Percentiles rank a stretch among this genome's conserved stretches.
These are phyloP conservation scores for Etheostoma nigrum DNA, from an alignment of 2,797 vertebrate species.

Conservation along the genomic window DNA sequence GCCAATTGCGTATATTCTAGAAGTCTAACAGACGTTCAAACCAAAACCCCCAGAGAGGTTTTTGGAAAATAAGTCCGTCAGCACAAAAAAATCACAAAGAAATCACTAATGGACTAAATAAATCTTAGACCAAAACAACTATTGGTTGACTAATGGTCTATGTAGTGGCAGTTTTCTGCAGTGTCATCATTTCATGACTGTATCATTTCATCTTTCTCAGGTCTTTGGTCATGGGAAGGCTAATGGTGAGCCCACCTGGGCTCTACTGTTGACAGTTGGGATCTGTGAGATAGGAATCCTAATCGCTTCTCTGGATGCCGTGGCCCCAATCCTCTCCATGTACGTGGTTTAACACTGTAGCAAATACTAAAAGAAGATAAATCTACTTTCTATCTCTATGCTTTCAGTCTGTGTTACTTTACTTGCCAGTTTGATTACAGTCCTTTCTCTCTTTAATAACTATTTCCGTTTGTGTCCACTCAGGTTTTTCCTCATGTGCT, in stretches of 20 bases:
- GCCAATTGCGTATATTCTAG: no score
- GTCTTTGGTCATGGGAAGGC: slow-evolving; percentile 95
- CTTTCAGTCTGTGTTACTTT: not conserved
- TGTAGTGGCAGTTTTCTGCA: not conserved
- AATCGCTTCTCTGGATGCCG: slow-evolving; percentile 93
- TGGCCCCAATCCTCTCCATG: slow-evolving; percentile 98
- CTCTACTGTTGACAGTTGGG: slow-evolving; percentile 90
- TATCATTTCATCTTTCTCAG: slow-evolving; percentile 70
- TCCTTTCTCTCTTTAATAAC: not conserved
- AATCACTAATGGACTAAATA: no score
- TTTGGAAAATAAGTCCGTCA: no score
- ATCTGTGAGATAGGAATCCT: slow-evolving; percentile 97
- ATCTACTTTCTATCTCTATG: no score
- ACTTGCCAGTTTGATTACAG: not conserved
- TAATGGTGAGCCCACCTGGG: slow-evolving; percentile 98
- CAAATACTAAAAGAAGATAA: not conserved
- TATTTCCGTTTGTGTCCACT: not conserved
- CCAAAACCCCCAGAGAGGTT: no score
- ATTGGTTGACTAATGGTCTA: no score
- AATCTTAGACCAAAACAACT: no score
- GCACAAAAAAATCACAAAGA: no score
- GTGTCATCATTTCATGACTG: no score
- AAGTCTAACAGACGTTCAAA: no score
- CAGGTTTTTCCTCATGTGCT: slow-evolving; percentile 99
- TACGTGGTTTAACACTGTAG: slow-evolving; percentile 56